phyloP scores from a whole-genome alignment of 2,797 vertebrate genomes.

The Cossypha heuglini region DNA sequence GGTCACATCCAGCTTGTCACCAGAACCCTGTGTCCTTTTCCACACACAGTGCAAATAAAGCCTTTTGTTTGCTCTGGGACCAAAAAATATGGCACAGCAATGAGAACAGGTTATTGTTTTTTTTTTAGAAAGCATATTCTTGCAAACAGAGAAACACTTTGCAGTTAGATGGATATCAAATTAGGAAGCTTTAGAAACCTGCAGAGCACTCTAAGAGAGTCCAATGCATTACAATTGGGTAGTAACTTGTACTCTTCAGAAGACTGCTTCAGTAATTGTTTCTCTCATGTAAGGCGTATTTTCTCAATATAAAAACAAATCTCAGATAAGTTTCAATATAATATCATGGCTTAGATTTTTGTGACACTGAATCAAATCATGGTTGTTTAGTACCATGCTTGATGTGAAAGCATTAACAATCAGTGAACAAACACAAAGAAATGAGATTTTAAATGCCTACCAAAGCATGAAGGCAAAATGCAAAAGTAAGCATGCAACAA shows the following conservation, averaged over 20 bases:
- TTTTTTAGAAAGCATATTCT: not conserved
- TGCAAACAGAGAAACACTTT: not conserved
- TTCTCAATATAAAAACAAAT: not conserved
- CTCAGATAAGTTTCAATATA: not conserved
- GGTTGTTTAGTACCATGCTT: not conserved
- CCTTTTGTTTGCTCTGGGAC: not conserved
- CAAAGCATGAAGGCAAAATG: not conserved
- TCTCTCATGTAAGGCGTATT: not conserved
- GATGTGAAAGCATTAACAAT: not conserved
- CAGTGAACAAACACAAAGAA: not conserved
- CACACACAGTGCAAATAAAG: not conserved
- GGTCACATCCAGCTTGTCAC: not conserved
- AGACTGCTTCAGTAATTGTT: not conserved
- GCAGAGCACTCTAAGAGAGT: not conserved
- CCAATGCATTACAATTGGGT: not conserved
- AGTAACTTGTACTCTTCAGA: not conserved
- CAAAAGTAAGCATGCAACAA: not conserved
- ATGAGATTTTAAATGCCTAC: not conserved
- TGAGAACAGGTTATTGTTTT: not conserved
- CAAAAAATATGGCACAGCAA: not conserved
- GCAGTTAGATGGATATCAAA: not conserved
- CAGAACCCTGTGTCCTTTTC: not conserved
- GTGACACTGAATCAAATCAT: not conserved
- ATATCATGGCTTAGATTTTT: not conserved
- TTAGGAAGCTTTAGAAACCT: not conserved